Conservation (phyloP, 2,113 vertebrate genomes). For the Cnemophilus loriae region DNA sequence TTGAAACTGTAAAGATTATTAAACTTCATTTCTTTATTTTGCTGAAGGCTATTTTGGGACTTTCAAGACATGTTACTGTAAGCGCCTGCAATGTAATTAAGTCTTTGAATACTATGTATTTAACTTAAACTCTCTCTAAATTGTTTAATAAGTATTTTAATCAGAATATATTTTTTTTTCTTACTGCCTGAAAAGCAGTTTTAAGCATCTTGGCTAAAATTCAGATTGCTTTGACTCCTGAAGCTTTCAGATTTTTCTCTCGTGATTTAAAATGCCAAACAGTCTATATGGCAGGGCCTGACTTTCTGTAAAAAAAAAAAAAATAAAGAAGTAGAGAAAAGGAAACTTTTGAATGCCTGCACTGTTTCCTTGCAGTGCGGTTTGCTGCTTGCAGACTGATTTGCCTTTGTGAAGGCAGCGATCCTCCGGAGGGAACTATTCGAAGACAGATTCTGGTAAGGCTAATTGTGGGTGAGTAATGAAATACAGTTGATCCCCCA, state of each 20-base stretch:
- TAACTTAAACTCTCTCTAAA: background rate
- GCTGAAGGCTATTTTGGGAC: constrained; percentile 18
- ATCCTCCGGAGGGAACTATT: constrained; percentile 75
- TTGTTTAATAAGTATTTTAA: background rate
- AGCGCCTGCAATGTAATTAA: constrained; percentile 31
- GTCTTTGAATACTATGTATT: background rate
- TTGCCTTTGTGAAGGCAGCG: constrained; percentile 66
- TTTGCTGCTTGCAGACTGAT: constrained; percentile 83
- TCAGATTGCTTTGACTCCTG: background rate
- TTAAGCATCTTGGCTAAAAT: background rate
- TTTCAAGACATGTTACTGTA: background rate
- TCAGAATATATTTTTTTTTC: background rate
- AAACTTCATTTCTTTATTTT: background rate
- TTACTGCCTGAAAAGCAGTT: background rate
- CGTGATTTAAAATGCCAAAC: background rate
- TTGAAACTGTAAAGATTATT: constrained; percentile 22
- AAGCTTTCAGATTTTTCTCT: background rate
- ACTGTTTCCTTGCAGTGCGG: constrained; percentile 74
- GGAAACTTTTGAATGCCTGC: background rate
- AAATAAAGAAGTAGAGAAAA: background rate
- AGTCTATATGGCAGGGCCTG: background rate
- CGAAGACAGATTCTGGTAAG: constrained; percentile 86
- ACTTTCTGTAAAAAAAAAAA: background rate
- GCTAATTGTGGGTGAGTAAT: background rate
- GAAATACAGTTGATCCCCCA: background rate